A percentile compares a stretch with the other conserved stretches of the same genome.
Evolutionary conservation across 2,797 vertebrate species (phyloP).

Genomic region (Steatocranus sp.): DNA sequence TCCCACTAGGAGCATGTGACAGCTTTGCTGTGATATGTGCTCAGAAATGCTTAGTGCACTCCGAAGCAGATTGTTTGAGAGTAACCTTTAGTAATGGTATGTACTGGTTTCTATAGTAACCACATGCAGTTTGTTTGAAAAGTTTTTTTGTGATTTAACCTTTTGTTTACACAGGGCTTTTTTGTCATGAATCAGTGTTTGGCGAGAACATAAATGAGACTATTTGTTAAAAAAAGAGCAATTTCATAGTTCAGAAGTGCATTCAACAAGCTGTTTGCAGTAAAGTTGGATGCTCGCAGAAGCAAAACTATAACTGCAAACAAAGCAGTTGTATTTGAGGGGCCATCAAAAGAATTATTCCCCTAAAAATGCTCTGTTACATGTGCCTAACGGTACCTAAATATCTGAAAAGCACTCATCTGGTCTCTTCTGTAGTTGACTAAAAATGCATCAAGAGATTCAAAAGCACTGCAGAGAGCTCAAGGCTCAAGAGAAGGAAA

Average conservation of each 20-base stretch:
- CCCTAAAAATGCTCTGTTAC: background rate
- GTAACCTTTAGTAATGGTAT: background rate
- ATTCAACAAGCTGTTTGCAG: slow-evolving; percentile 2
- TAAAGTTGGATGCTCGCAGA: background rate
- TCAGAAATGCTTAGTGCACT: background rate
- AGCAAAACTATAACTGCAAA: background rate
- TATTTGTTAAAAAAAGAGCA: background rate
- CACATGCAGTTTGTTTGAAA: background rate
- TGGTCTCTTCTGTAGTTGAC: background rate
- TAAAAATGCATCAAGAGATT: background rate
- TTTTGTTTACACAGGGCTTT: background rate
- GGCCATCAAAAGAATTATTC: background rate
- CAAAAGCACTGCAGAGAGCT: background rate
- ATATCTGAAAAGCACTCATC: background rate
- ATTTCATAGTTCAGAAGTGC: slow-evolving; percentile 9
- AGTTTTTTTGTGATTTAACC: background rate
- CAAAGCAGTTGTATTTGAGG: background rate
- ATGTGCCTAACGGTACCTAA: background rate
- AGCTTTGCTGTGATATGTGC: too few species aligned
- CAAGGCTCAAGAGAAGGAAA: background rate
- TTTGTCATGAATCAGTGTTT: background rate
- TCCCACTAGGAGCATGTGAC: background rate
- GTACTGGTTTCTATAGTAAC: slow-evolving; percentile 20
- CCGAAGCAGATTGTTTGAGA: background rate
- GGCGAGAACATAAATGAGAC: background rate